A percentile compares a stretch with the other conserved stretches of the same genome.
These are phyloP conservation scores for Chrysina gloriosa DNA, from an alignment of 2,888 invertebrate genomes.

Conservation along the genomic window DNA sequence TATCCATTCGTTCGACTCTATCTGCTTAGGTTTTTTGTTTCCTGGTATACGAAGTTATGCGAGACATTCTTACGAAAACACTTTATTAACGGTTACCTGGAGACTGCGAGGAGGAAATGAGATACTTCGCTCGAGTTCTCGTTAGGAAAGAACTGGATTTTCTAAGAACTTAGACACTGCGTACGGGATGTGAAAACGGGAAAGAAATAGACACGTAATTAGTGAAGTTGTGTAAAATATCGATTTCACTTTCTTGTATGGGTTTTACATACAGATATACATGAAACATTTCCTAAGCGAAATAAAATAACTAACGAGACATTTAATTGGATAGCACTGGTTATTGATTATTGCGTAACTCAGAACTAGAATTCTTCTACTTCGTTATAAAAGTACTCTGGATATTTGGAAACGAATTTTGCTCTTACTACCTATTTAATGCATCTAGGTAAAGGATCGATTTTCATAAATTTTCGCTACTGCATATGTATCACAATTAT, in stretches of 20 bases:
- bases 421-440: too few species aligned
- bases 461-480: too few species aligned
- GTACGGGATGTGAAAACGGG: background rate
- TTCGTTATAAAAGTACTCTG: too few species aligned
- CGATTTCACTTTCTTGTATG: background rate
- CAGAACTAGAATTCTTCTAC: too few species aligned
- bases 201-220: background rate
- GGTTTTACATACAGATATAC: too few species aligned
- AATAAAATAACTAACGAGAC: background rate
- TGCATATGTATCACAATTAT: too few species aligned
- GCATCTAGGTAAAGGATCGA: too few species aligned
- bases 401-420: too few species aligned
- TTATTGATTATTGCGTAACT: too few species aligned
- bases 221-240: background rate
- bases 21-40: too few species aligned
- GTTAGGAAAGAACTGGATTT: background rate
- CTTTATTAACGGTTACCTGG: background rate
- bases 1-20: background rate
- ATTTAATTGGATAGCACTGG: too few species aligned
- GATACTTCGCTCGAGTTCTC: background rate
- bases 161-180: background rate
- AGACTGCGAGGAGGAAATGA: background rate
- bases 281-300: background rate
- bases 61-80: background rate
- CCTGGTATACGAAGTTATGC: background rate